Percentiles rank a stretch among this genome's conserved stretches.
These are phyloP conservation scores for Synergus gifuensis DNA, from an alignment of 2,888 invertebrate genomes.

Conservation along the genomic window DNA sequence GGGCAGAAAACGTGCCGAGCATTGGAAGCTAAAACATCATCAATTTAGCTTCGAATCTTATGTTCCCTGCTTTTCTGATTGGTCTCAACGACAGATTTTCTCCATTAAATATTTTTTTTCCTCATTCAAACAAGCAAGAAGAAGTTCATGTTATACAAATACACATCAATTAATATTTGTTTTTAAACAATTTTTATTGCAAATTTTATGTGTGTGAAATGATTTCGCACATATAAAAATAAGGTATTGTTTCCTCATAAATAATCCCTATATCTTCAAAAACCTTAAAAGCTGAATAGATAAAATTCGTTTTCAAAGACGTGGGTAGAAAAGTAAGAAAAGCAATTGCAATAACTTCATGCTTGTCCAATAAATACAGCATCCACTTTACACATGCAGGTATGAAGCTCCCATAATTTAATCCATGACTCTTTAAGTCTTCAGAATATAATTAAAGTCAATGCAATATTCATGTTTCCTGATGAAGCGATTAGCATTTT, in stretches of 20 bases:
- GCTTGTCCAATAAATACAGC: constrained; percentile 63
- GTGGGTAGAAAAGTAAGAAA: constrained; percentile 59
- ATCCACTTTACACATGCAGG: constrained; percentile 56
- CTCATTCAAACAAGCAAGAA: neutral
- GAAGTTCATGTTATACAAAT: neutral
- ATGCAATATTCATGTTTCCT: constrained; percentile 8
- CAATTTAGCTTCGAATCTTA: constrained; percentile 18
- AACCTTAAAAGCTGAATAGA: constrained; percentile 20
- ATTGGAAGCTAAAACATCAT: constrained; percentile 28
- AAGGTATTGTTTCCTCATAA: neutral
- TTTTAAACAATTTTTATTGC: no score
- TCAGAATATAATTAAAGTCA: constrained; percentile 1
- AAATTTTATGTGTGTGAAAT: no score
- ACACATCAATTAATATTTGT: neutral
- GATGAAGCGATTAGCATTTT: neutral
- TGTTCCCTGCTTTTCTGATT: constrained; percentile 16
- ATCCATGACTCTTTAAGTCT: constrained; percentile 4
- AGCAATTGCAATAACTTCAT: constrained; percentile 70
- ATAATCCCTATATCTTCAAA: constrained; percentile 30
- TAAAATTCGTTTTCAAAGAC: constrained; percentile 36
- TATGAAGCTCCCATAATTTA: constrained; percentile 51
- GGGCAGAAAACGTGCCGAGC: constrained; percentile 31
- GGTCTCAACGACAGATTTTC: constrained; percentile 12
- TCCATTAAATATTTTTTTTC: neutral
- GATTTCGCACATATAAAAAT: neutral